Percentiles rank a stretch among this genome's conserved stretches.
These are phyloP conservation scores for Capitella teleta DNA, from an alignment of 1,140 invertebrate species.

Conservation along the genomic window DNA sequence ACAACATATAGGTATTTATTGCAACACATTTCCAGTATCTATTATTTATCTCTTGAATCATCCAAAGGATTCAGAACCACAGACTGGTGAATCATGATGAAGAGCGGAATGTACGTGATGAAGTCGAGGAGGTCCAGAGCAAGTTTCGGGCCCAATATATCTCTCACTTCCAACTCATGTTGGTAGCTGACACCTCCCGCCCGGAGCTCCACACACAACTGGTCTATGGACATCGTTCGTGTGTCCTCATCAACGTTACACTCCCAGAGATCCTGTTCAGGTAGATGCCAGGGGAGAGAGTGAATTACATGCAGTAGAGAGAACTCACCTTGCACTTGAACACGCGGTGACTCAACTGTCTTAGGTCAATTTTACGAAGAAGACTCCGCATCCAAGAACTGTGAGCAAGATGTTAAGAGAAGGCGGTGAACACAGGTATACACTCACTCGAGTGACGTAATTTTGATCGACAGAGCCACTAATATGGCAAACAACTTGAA, in stretches of 20 bases:
- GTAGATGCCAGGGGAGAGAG: not conserved
- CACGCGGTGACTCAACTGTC: constrained; percentile 29
- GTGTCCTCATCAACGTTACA: constrained; percentile 31
- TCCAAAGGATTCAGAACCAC: constrained; percentile 31
- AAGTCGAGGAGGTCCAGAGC: constrained; percentile 35
- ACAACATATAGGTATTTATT: no score
- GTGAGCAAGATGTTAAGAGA: constrained; percentile 10
- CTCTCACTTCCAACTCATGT: constrained; percentile 25
- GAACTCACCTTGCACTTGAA: constrained; percentile 31
- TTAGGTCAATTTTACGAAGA: constrained; percentile 28
- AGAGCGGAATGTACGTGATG: constrained; percentile 35
- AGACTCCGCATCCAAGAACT: constrained; percentile 31
- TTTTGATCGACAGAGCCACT: not conserved
- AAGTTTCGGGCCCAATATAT: constrained; percentile 23
- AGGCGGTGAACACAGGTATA: not conserved
- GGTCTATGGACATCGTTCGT: constrained; percentile 27
- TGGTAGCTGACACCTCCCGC: constrained; percentile 31
- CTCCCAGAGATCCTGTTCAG: constrained; percentile 34
- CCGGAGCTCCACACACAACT: constrained; percentile 31
- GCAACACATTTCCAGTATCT: no score
- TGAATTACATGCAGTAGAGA: not conserved
- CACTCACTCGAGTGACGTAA: not conserved
- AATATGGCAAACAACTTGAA: not conserved
- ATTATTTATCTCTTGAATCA: not conserved
- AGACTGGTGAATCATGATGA: constrained; percentile 35